Evolutionary conservation across 2,113 vertebrate genomes (phyloP).

Genomic region (Muntiacus muntjak): DNA sequence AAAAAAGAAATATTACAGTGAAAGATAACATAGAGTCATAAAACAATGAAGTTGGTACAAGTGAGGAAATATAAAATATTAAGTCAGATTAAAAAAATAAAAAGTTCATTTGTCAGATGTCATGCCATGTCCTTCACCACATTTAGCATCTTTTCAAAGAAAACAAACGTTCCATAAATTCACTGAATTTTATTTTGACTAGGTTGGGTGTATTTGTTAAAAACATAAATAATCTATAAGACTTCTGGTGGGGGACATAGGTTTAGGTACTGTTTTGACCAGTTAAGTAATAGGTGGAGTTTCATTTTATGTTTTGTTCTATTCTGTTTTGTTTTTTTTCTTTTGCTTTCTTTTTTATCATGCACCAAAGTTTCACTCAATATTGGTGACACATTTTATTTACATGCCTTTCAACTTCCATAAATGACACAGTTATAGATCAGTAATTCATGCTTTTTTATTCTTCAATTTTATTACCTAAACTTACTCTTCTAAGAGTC

Average conservation of each 20-base stretch:
- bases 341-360: constrained; percentile 23
- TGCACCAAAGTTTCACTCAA: constrained; percentile 67
- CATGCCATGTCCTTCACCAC: not conserved
- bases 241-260: not conserved
- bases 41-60: not conserved
- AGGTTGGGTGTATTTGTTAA: not conserved
- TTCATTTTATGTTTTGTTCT: not conserved
- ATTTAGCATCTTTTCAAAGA: not conserved
- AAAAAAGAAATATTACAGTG: not conserved
- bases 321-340: not conserved
- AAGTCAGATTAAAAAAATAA: not conserved
- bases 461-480: constrained; percentile 79
- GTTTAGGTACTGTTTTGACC: not conserved
- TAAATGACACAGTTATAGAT: constrained; percentile 74
- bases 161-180: not conserved
- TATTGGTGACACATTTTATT: constrained; percentile 76
- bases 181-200: not conserved
- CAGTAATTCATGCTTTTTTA: constrained; percentile 79
- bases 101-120: not conserved
- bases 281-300: not conserved
- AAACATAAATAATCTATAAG: not conserved
- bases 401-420: constrained; percentile 63
- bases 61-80: not conserved
- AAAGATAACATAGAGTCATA: not conserved
- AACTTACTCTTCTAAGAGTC: constrained; percentile 79